A percentile compares a stretch with the other conserved stretches of the same genome.
These are phyloP conservation scores for Serranochromis macrocephalus DNA, from an alignment of 2,113 vertebrate genomes.

Conservation along the genomic window DNA sequence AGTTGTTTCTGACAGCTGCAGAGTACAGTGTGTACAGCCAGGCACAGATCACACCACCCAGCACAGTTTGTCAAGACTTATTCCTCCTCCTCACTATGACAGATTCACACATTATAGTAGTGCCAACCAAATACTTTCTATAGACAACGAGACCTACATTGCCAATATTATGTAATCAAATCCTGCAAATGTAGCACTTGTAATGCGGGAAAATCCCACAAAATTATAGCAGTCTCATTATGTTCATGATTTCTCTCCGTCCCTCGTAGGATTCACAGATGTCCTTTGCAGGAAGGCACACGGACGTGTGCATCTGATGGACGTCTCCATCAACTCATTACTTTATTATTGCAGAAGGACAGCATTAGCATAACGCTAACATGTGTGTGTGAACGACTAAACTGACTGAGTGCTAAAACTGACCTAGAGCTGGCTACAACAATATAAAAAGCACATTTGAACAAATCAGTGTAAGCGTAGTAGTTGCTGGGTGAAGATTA, in stretches of 20 bases:
- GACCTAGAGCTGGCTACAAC: neutral
- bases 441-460: neutral
- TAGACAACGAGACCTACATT: neutral
- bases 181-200: neutral
- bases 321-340: neutral
- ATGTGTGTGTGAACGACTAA: neutral
- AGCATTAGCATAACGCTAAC: neutral
- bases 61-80: neutral
- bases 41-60: neutral
- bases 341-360: neutral
- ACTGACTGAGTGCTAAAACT: neutral
- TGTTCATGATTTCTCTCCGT: neutral
- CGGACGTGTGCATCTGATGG: neutral
- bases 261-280: neutral
- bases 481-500: neutral
- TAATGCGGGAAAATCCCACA: neutral
- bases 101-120: neutral
- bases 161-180: neutral
- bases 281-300: neutral
- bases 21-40: constrained; percentile 2
- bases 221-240: neutral
- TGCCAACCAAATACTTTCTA: neutral
- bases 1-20: constrained; percentile 59
- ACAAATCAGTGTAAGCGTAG: neutral
- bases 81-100: neutral